Percentiles rank a stretch among this genome's conserved stretches.
These are phyloP conservation scores for Anguilla obscura DNA, from an alignment of 2,797 vertebrate genomes.

Conservation along the genomic window DNA sequence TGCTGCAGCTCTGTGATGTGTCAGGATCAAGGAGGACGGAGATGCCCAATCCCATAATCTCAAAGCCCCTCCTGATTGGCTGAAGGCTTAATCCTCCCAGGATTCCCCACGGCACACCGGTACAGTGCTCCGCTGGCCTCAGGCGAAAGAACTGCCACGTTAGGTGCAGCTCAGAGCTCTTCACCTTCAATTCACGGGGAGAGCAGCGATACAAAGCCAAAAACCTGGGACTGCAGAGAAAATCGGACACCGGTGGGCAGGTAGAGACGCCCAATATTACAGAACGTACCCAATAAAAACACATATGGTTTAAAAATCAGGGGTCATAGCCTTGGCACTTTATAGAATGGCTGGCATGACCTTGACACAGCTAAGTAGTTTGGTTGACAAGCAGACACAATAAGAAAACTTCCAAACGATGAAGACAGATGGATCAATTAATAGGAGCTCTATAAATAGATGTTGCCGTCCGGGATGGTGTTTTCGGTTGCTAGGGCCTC, in stretches of 20 bases:
- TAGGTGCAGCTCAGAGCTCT: not conserved
- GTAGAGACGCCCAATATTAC: not conserved
- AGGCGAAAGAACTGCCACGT: not conserved
- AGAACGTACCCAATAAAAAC: slow-evolving; percentile 19
- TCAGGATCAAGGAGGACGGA: not conserved
- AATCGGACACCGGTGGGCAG: not conserved
- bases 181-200: not conserved
- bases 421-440: slow-evolving; percentile 22
- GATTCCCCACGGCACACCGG: not conserved
- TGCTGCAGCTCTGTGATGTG: not conserved
- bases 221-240: not conserved
- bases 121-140: not conserved
- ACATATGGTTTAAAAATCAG: slow-evolving; percentile 22
- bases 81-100: not conserved
- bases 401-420: not conserved
- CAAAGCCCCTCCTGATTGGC: not conserved
- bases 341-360: slow-evolving; percentile 1
- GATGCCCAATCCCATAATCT: not conserved
- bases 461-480: not conserved
- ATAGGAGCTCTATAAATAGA: slow-evolving; percentile 19
- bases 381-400: not conserved
- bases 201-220: not conserved
- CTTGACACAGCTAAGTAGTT: not conserved
- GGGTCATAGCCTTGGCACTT: not conserved
- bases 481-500: slow-evolving; percentile 25